phyloP scores from a whole-genome alignment of 1,140 invertebrate species.

The Caenorhabditis briggsae region DNA sequence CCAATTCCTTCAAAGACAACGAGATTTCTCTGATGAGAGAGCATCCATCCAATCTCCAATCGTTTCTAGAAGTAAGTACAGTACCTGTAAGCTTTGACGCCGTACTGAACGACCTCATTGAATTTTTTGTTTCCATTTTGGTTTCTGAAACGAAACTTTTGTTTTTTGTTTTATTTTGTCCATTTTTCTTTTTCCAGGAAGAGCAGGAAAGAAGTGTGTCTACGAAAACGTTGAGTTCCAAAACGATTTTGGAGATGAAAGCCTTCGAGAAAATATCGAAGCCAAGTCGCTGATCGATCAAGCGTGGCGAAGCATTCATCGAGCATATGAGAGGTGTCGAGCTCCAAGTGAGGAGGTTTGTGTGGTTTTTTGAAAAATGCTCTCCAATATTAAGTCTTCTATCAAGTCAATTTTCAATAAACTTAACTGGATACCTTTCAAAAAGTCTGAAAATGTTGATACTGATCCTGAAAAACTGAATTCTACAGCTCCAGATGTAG shows the following conservation, averaged over 20 bases:
- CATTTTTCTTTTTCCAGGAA: neutral
- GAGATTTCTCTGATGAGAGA: too few relatives aligned
- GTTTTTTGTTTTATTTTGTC: too few relatives aligned
- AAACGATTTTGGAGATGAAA: neutral
- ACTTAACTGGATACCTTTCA: conserved; percentile 22
- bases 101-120: too few relatives aligned
- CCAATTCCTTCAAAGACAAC: neutral
- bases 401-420: neutral
- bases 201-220: neutral
- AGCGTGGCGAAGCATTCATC: conserved; percentile 52
- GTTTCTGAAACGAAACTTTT: too few relatives aligned
- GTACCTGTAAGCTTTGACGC: neutral
- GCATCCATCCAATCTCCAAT: neutral
- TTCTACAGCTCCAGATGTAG: neutral
- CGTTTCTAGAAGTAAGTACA: conserved; percentile 33
- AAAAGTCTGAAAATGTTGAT: neutral
- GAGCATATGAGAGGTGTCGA: neutral
- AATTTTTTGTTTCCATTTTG: too few relatives aligned
- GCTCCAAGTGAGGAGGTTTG: neutral
- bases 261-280: neutral
- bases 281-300: neutral
- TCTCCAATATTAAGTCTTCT: neutral
- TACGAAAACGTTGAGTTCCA: conserved; percentile 29
- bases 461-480: too few relatives aligned
- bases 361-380: neutral